Base-by-base conservation (phyloP, 2,113 vertebrate species). In the Carassius auratus region DNA sequence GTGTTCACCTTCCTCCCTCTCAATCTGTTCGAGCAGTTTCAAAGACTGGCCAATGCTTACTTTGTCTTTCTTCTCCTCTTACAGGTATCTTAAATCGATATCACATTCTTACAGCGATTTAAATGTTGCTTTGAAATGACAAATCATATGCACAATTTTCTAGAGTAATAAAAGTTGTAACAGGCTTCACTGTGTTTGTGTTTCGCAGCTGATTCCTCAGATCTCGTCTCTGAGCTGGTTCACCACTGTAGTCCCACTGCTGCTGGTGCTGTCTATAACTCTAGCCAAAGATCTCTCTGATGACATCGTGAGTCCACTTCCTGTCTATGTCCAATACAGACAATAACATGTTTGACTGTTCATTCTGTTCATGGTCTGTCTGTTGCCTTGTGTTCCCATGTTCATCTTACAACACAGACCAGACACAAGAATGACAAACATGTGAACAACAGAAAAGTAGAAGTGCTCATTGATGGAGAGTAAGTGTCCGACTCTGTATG, bases 21-120 rank as follows among this genome's bases (percentile, higher is more conserved):
- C 85, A 99, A 99, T 93, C 94, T 99, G 23, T 99, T 99, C 42
- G 96, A 99, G 90, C 97, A 99, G 94, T 97, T 99, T 89, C 96
- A 95, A 92, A 95, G 97, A 87, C 95, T 99, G 75, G 97, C 97
- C 89, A 99, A 98, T n/a, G 96, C 96, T 23, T 99, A 99, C 92
- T 99, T 99, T 91, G 92, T 98, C 50, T 92, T 96, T 91, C 95
- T 99, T 87, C 93, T 98, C 66, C 84, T 96, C 79, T 93, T 99
- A 21, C 97, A 99, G 97, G 98, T 97, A 17, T 14, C 4, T 13
- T 14, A 8, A 66, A 3, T 76, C 14, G 42, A 10, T n/a, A 59
- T 33, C 30, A 36, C 30, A 71, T 42, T 71, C 12, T 73, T 42
- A n/a, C 2, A 61, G 59, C 17, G 42, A 12, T 36, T 71, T 42